Evolutionary conservation across 2,888 invertebrate genomes (phyloP).

Genomic region (Tuberolachnus salignus): DNA sequence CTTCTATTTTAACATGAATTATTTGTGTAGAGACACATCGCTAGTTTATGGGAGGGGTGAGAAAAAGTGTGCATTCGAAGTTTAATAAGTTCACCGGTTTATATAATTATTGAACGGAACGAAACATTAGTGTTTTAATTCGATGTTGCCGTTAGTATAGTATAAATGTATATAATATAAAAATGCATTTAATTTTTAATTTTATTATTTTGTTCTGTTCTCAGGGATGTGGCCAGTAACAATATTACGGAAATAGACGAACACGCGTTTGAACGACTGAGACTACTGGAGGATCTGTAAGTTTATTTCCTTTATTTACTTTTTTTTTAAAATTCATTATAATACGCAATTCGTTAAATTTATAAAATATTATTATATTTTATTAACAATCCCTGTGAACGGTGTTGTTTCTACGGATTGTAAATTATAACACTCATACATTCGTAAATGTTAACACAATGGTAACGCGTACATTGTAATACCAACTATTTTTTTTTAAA

Average conservation of each 20-base stretch:
- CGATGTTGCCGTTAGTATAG: background rate
- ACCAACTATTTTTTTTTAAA: too few species aligned
- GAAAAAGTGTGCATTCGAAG: too few species aligned
- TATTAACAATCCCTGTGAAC: background rate
- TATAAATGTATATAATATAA: too few species aligned
- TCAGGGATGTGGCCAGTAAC: slow-evolving; percentile 81
- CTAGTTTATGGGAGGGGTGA: background rate
- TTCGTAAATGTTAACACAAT: too few species aligned
- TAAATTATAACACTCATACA: too few species aligned
- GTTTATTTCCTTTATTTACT: too few species aligned
- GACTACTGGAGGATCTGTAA: slow-evolving; percentile 77
- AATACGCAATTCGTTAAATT: too few species aligned
- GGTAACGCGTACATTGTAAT: too few species aligned
- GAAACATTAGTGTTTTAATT: background rate
- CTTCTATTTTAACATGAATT: slow-evolving; percentile 15
- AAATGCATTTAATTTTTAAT: slow-evolving; percentile 11
- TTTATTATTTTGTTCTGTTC: slow-evolving; percentile 62
- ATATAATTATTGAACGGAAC: slow-evolving; percentile 17
- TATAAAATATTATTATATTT: background rate
- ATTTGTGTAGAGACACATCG: background rate
- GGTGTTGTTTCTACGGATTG: too few species aligned
- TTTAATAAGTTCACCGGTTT: background rate
- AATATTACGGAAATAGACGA: slow-evolving; percentile 77
- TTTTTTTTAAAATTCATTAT: too few species aligned
- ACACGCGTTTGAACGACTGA: slow-evolving; percentile 72